Conservation (phyloP, 2,888 invertebrate species). For the Harpalus rufipes region DNA sequence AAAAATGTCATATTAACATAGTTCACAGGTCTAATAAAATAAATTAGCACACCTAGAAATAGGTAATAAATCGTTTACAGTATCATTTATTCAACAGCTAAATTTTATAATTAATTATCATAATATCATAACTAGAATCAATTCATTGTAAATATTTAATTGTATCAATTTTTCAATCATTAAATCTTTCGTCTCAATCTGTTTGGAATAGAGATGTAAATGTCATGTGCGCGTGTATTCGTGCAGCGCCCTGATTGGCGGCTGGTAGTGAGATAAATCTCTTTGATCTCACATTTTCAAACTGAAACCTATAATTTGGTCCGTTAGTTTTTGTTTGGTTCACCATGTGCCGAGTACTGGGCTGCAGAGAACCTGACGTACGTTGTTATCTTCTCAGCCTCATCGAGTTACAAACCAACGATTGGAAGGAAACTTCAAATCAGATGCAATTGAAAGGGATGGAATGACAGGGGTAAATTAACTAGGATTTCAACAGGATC, state of each 20-base stretch:
- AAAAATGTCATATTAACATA: too few relatives aligned
- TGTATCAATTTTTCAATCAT: neutral
- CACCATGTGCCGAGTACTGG: neutral
- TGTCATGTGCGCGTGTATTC: neutral
- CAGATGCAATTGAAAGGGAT: neutral
- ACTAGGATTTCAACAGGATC: neutral
- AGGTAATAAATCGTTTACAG: too few relatives aligned
- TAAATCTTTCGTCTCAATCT: neutral
- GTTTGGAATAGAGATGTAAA: constrained; percentile 15
- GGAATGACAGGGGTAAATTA: neutral
- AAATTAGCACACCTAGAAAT: too few relatives aligned
- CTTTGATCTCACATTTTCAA: constrained; percentile 60
- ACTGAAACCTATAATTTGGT: constrained; percentile 62
- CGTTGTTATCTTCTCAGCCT: constrained; percentile 52
- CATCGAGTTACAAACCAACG: constrained; percentile 54
- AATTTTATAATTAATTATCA: neutral
- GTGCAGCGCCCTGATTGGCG: constrained; percentile 16
- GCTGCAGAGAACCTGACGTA: constrained; percentile 4
- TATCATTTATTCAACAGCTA: too few relatives aligned
- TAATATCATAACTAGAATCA: neutral
- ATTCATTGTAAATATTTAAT: neutral
- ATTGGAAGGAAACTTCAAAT: constrained; percentile 2
- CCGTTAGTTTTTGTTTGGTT: constrained; percentile 47
- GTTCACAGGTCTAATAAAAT: too few relatives aligned
- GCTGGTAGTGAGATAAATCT: constrained; percentile 56